Evolutionary conservation across 2,113 vertebrate species (phyloP).

Genomic region (Blennius ocellaris): DNA sequence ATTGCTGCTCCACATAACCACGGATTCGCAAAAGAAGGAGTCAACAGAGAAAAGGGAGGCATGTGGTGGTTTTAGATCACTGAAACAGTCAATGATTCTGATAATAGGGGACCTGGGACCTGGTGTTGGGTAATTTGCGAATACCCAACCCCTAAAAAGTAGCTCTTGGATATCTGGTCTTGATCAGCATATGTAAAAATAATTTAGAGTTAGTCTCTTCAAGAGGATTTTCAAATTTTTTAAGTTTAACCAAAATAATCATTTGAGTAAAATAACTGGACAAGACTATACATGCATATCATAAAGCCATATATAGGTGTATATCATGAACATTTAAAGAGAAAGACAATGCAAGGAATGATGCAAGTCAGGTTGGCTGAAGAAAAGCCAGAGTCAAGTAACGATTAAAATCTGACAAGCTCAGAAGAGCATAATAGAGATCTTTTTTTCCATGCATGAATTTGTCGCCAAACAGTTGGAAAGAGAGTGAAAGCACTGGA

Average conservation of each 20-base stretch:
- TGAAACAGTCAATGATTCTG: too few species aligned
- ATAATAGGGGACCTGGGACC: too few species aligned
- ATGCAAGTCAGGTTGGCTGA: neutral
- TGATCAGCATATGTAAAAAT: too few species aligned
- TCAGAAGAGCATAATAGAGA: conserved; percentile 46
- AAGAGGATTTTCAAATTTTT: neutral
- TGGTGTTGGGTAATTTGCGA: too few species aligned
- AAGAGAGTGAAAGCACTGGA: conserved; percentile 52
- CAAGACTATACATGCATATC: neutral
- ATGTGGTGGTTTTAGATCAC: neutral
- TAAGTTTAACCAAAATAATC: neutral
- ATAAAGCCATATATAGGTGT: neutral
- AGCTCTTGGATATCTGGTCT: too few species aligned
- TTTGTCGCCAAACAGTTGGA: conserved; percentile 42
- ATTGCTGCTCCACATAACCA: conserved; percentile 48
- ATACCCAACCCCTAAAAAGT: too few species aligned
- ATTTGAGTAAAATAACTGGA: neutral
- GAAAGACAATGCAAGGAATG: neutral
- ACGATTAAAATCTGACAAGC: conserved; percentile 41
- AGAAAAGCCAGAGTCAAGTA: conserved; percentile 1
- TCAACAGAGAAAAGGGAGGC: conserved; percentile 17
- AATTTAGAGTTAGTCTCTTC: too few species aligned
- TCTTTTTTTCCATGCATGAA: conserved; percentile 36
- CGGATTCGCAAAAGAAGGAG: conserved; percentile 47
- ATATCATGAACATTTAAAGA: neutral